Evolutionary conservation across 2,888 invertebrate species (phyloP), one percentile per base, ranked within the genome.

Genomic region (Reticulitermes lucifugus): DNA sequence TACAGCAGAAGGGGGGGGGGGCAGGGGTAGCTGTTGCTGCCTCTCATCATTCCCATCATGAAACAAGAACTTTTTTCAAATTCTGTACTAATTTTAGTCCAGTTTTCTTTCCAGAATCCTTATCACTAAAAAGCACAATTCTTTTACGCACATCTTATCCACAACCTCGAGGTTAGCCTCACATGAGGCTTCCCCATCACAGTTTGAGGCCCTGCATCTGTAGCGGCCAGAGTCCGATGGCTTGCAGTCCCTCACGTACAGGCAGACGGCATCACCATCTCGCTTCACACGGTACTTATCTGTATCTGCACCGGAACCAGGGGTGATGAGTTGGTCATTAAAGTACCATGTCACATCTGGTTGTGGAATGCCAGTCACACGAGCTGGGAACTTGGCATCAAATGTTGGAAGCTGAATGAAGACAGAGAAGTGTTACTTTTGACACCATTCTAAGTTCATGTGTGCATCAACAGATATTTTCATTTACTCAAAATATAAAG

Each of bases 321-420:
- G 41, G 0, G 91, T 90, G 29, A 98, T 93, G 0, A 94, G 95
- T 85, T 94, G 92, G 12, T 96, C 97, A 90, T 98, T 94, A 91
- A 95, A 96, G 91, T 94, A 96, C 98, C 98, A 99, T 0, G 94
- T 92, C 35, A 98, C 93, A 18, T 97, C 96, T 0, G 98, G 98
- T 77, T 93, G 92, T 0, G 98, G 98, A 6, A 97, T 93, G 14
- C 97, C 97, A 83, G 93, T 93, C 0, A 97, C 94, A 3, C 96
- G 94, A 0, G 96, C 97, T 0, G 95, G 94, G 91, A 98, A 96
- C 89, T 97, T 97, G 2, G 95, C 96, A 90, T 97, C 96, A 89
- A 94, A 94, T 59, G 94, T 94, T 25, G 96, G 95, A 25, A 96
- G 90, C 94, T 96, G 89, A 73, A 87, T 88, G 0, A n/a, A n/a